Evolutionary conservation across 1,140 invertebrate genomes (phyloP), one percentile per base, ranked within the genome.

Genomic region (Halotydeus destructor): DNA sequence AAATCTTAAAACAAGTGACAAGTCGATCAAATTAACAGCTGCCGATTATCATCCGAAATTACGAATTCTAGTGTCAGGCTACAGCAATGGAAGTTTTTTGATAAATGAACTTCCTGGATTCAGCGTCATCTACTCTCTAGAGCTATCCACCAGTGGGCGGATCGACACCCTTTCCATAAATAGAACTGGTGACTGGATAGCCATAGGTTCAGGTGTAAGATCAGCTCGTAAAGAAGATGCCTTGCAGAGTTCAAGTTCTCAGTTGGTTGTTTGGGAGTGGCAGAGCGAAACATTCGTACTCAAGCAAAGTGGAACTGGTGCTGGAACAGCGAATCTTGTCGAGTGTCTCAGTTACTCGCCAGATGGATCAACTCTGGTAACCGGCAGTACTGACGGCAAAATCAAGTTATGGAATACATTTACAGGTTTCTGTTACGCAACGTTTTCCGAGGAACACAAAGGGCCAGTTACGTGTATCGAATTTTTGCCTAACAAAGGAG

Each of bases 251-350:
- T 36, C 42, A 11, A 0, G 45, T 30, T 49, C 47, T 0, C 86
- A 96, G 56, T 59, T 98, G 16, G 59, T 96, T 11, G 88, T 97
- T 5, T 97, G 89, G 88, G 91, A 97, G 63, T 97, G 89, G 89
- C 86, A 93, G 61, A 93, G 85, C 69, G 85, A 97, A 64, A 84
- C 83, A n/a, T 94, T 91, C 53, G 75, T 91, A 0, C 73, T 98
- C 69, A 97, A 97, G 56, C 88, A 97, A 54, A 88, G 96, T 49
- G 84, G 84, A 0, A 91, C 97, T 54, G 74, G 75, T 35, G 25
- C 31, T 9, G 37, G 44, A 41, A 24, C 47, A 2, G 47, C 49
- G 6, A 76, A 78, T 54, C 77, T 78, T 54, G 88, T 91, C 74
- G 75, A 71, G 9, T 79, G 76, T 55, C 61, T 94, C 5, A 67